Evolutionary conservation across 1,140 invertebrate genomes (phyloP), one percentile per base, ranked within the genome.

Genomic region (Neotoxoptera formosana): DNA sequence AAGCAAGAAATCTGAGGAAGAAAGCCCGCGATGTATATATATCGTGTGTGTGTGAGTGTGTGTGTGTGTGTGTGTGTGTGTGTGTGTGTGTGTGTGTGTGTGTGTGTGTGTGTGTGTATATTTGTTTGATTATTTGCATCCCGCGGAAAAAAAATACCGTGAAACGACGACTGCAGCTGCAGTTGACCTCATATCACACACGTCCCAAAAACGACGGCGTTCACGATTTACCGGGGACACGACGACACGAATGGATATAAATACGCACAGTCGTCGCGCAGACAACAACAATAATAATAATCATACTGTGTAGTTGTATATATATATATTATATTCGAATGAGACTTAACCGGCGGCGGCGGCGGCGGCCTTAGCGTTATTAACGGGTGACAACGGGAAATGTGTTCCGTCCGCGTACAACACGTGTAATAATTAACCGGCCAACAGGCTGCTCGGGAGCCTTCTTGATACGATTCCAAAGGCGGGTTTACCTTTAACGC

Each of bases 391-490:
- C 84, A 47, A 87, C 60, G 41, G 84, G 84, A 87, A 84, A 87
- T n/a, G 30, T 51, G 51, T 89, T 89, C 45, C 60, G 67, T 91
- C 21, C 11, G 56, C 47, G n/a, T 30, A 14, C 30, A n/a, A 14
- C 60, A 30, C 60, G 60, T 76, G 30, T 7, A 76, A 76, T 92
- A 92, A 92, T 92, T 92, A 92, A 83, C 91, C 47, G 91, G 20
- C 60, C 67, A 23, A 14, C 4, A n/a, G 45, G 36, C 89, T 23
- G n/a, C n/a, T 34, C 30, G 17, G 17, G 17, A 25, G 7, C n/a
- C 11, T n/a, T 92, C 34, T 92, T 92, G 91, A 92, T 92, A 92
- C 76, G 81, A 92, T 92, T 92, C 91, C 91, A 92, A 91, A n/a
- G n/a, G n/a, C 90, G 45, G 47, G 67, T 83, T 91, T 81, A 30